Conservation (phyloP, 2,113 vertebrate species). For the Thomomys bottae region DNA sequence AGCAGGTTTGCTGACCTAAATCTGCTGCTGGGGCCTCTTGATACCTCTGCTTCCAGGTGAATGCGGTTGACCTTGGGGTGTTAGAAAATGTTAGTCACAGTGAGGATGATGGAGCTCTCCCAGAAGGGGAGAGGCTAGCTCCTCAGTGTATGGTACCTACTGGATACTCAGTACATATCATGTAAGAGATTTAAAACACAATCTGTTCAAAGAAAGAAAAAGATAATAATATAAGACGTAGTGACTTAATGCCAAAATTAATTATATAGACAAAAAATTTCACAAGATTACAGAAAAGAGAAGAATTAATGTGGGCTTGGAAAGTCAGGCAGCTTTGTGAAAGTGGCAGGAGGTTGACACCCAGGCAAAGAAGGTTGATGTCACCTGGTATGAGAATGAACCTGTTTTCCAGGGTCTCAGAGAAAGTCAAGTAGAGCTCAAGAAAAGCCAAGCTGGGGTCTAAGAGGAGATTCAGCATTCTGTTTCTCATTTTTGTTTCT, state of each 20-base stretch:
- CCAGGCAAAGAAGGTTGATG: background rate
- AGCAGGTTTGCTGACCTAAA: fast-evolving
- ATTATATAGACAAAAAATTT: slow-evolving; percentile 63
- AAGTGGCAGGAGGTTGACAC: background rate
- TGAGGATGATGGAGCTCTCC: background rate
- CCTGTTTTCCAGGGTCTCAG: background rate
- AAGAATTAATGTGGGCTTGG: slow-evolving; percentile 60
- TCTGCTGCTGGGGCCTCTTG: background rate
- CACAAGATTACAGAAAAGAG: slow-evolving; percentile 66
- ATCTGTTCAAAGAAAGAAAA: slow-evolving; percentile 52
- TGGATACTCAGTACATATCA: background rate
- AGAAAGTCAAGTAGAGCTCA: background rate
- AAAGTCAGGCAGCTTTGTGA: slow-evolving; percentile 53
- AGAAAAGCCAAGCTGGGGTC: background rate
- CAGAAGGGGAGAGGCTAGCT: background rate
- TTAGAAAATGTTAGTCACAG: background rate
- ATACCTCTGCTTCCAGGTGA: background rate
- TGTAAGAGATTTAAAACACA: background rate
- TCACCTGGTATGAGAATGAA: background rate
- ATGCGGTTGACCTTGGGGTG: slow-evolving; percentile 24
- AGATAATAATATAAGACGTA: slow-evolving; percentile 45
- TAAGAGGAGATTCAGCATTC: fast-evolving
- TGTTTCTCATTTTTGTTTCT: background rate
- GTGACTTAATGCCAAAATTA: slow-evolving; percentile 68
- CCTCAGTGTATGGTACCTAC: background rate